These are phyloP conservation scores for Entomyzon cyanotis DNA, from an alignment of 2,113 vertebrate species.

Conservation along the genomic window DNA sequence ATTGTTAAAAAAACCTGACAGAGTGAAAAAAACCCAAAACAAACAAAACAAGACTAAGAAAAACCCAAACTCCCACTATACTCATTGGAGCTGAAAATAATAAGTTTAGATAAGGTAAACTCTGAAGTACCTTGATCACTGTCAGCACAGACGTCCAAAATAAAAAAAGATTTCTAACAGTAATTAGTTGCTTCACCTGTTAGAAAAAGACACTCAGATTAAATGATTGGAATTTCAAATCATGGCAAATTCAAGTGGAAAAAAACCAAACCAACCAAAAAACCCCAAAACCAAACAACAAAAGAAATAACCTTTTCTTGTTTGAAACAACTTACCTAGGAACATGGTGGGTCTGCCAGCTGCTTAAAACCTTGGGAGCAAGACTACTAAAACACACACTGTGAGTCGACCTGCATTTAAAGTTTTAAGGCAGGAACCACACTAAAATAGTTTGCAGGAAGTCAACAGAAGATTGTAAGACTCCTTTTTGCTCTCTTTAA, in stretches of 20 bases:
- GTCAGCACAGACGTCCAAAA: not conserved
- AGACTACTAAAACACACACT: not conserved
- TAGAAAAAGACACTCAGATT: not conserved
- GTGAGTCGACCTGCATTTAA: not conserved
- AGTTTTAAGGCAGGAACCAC: not conserved
- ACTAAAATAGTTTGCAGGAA: not conserved
- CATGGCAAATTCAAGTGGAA: not conserved
- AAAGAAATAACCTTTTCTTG: not conserved
- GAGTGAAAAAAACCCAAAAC: not conserved
- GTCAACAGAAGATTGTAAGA: not conserved
- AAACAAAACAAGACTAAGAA: not conserved
- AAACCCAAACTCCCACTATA: not conserved
- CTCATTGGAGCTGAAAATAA: not conserved
- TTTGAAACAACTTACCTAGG: not conserved
- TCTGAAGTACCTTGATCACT: not conserved
- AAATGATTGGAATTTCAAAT: not conserved
- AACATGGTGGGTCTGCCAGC: not conserved
- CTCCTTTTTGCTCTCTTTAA: not conserved
- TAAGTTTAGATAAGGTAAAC: not conserved
- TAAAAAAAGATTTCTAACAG: not conserved
- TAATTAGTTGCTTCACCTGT: not conserved
- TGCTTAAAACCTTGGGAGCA: not conserved
- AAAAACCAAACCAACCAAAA: not conserved
- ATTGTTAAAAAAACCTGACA: not conserved
- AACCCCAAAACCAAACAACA: too few relatives aligned